phyloP scores from a whole-genome alignment of 2,797 vertebrate genomes.

The Potorous gilbertii region DNA sequence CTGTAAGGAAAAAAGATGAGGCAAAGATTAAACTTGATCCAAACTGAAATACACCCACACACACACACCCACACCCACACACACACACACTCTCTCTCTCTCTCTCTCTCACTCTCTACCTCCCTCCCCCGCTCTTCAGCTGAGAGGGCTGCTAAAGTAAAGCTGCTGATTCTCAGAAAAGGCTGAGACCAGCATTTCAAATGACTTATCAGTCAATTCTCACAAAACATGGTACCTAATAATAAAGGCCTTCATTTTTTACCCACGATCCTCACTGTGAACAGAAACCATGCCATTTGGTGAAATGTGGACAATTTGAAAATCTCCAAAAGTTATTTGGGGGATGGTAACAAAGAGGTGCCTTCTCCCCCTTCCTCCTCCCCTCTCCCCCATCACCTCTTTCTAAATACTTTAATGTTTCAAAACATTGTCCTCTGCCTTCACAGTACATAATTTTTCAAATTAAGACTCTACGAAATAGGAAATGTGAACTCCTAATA shows the following conservation, averaged over 20 bases:
- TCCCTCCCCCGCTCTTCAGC: neutral
- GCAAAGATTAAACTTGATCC: conserved; percentile 49
- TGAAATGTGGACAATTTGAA: conserved; percentile 35
- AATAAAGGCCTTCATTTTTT: conserved; percentile 17
- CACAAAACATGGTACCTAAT: conserved; percentile 35
- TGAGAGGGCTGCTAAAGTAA: conserved; percentile 20
- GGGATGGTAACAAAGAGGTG: conserved; percentile 32
- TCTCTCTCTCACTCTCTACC: rapidly evolving
- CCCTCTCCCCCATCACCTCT: neutral
- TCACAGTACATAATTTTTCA: conserved; percentile 18
- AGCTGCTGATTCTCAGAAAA: conserved; percentile 37
- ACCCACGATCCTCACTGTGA: conserved; percentile 47
- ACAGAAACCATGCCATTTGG: conserved; percentile 8
- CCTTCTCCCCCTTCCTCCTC: conserved; percentile 19
- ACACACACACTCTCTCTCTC: too few relatives aligned
- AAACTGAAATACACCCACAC: conserved; percentile 37
- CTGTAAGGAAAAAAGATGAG: conserved; percentile 74
- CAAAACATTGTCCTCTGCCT: neutral
- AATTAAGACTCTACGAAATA: neutral
- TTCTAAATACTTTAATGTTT: conserved; percentile 44
- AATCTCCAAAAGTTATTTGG: conserved; percentile 39
- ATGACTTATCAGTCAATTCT: neutral
- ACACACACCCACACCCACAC: too few relatives aligned
- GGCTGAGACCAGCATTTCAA: conserved; percentile 38
- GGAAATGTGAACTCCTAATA: neutral